phyloP scores from a whole-genome alignment of 2,113 vertebrate genomes.

The Petaurus breviceps region DNA sequence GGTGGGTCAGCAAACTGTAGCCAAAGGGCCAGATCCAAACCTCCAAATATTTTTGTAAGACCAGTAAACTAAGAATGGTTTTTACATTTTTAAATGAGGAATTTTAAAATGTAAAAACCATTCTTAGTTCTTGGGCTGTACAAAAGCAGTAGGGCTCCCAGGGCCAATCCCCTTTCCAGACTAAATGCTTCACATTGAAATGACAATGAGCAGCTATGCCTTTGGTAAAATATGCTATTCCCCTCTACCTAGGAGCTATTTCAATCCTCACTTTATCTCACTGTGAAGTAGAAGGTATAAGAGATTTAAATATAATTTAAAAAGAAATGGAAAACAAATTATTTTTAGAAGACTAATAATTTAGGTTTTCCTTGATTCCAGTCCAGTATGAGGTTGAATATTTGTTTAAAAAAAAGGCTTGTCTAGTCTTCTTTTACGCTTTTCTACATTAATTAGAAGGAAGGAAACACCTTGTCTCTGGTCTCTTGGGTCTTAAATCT shows the following conservation, averaged over 20 bases:
- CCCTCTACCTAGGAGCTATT: background rate
- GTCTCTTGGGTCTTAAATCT: background rate
- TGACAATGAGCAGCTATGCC: background rate
- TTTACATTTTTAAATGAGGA: background rate
- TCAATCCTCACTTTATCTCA: background rate
- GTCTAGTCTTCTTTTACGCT: background rate
- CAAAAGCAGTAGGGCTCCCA: background rate
- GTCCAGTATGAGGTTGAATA: background rate
- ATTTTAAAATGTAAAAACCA: background rate
- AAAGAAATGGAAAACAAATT: background rate
- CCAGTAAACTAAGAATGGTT: background rate
- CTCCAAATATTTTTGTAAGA: background rate
- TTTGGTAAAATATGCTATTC: background rate
- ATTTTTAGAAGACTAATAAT: conserved; percentile 25
- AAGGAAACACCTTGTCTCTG: conserved; percentile 15
- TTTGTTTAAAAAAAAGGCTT: background rate
- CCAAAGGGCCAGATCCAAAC: background rate
- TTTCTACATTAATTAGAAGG: background rate
- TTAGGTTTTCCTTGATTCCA: background rate
- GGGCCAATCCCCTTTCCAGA: background rate
- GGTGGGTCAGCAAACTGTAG: background rate
- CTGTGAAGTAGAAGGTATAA: background rate
- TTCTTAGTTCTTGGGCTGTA: background rate
- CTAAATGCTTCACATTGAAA: background rate
- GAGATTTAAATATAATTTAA: background rate